These are phyloP conservation scores for Apodemia hepburni DNA, from an alignment of 2,888 invertebrate species.

Conservation along the genomic window DNA sequence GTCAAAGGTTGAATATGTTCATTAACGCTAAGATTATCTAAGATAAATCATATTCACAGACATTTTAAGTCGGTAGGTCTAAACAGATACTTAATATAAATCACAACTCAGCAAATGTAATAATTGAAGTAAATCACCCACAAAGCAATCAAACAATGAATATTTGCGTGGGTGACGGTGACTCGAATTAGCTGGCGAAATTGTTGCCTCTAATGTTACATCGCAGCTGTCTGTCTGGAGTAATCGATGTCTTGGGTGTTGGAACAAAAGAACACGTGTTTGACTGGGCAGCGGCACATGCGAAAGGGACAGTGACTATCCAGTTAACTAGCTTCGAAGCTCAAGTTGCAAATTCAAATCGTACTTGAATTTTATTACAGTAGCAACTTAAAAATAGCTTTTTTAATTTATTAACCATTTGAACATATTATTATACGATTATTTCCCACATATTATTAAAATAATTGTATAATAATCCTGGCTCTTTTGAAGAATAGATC, in stretches of 20 bases:
- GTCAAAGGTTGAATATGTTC: slow-evolving; percentile 47
- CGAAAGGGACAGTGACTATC: slow-evolving; percentile 21
- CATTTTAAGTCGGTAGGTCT: slow-evolving; percentile 40
- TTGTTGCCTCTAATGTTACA: slow-evolving; percentile 56
- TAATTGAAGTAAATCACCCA: slow-evolving; percentile 66
- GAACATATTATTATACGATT: too few species aligned
- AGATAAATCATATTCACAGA: slow-evolving; percentile 55
- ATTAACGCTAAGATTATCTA: slow-evolving; percentile 38
- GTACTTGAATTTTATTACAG: background rate
- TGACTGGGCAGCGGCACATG: slow-evolving; percentile 48
- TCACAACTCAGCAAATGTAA: slow-evolving; percentile 57
- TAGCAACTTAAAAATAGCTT: background rate
- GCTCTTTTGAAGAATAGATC: too few species aligned
- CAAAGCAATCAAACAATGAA: slow-evolving; percentile 61
- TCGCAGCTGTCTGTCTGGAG: slow-evolving; percentile 53
- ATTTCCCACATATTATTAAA: too few species aligned
- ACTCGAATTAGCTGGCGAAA: slow-evolving; percentile 45
- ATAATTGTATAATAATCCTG: too few species aligned
- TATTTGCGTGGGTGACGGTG: slow-evolving; percentile 54
- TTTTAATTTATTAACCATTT: too few species aligned
- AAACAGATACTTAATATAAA: slow-evolving; percentile 48
- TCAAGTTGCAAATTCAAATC: background rate
- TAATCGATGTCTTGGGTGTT: slow-evolving; percentile 61
- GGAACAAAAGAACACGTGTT: slow-evolving; percentile 64
- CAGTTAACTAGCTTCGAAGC: background rate